Evolutionary conservation across 2,888 invertebrate species (phyloP), one percentile per base, ranked within the genome.

Genomic region (Parascotia fuliginaria): DNA sequence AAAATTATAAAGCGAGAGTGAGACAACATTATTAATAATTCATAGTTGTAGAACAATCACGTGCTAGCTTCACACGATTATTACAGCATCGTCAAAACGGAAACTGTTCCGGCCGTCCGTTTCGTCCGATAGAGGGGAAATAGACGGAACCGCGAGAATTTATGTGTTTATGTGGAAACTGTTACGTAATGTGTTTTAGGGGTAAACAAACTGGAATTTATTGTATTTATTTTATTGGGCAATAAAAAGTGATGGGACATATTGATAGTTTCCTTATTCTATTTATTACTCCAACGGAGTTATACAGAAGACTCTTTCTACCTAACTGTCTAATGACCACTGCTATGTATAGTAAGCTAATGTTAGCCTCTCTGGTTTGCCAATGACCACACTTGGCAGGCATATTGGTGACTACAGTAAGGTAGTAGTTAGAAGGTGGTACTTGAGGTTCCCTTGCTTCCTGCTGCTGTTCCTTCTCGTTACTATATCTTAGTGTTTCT

Each of bases 11-110:
- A 34, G 66, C 54, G 55, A 27, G 57, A 79, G 65, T 44, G 70
- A 62, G 79, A 78, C 53, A 65, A 43, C 47, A 37, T 7, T 34
- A 54, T 34, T 60, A 51, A 77, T 82, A 81, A 75, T 63, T 85
- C 79, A 80, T 71, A 65, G 34, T 69, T 67, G 62, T 74, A 77
- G 68, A 76, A 69, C 71, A 65, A 70, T 73, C 72, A 74, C 65
- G 55, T 55, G 57, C 54, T 56, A 51, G 59, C 59, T 70, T 88
- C 89, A 77, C 89, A 88, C 88, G 86, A 75, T 78, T 82, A 86
- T 88, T 85, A 84, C 77, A 73, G 71, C 57, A 65, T 77, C 81
- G 85, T 83, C 77, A 80, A 84, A 85, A 74, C 89, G 90, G 90
- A 89, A 84, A 79, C 72, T 76, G 78, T 80, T 85, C 85, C 81